Percentiles rank a stretch among this genome's conserved stretches.
These are phyloP conservation scores for Malurus leucopterus DNA, from an alignment of 2,797 vertebrate species.

Conservation along the genomic window DNA sequence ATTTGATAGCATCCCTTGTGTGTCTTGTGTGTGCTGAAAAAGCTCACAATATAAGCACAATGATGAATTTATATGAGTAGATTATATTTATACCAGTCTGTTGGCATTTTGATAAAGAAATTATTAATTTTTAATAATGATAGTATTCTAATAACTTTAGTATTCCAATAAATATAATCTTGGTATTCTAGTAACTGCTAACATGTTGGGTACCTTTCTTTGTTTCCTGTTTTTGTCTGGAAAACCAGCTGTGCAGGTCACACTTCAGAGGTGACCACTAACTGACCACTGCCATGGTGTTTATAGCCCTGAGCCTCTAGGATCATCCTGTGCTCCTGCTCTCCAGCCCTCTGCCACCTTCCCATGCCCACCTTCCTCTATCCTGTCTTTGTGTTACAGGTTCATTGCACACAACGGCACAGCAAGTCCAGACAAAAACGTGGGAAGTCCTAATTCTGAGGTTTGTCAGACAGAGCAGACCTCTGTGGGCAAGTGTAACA, in stretches of 20 bases:
- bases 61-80: not conserved
- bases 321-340: not conserved
- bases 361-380: not conserved
- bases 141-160: not conserved
- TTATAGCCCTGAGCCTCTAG: not conserved
- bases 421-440: not conserved
- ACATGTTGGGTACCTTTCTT: not conserved
- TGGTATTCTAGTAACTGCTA: not conserved
- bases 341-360: not conserved
- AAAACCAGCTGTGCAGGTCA: not conserved
- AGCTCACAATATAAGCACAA: not conserved
- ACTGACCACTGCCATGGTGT: not conserved
- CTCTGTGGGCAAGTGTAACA: not conserved
- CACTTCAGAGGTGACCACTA: not conserved
- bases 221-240: not conserved
- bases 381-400: not conserved
- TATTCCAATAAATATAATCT: not conserved
- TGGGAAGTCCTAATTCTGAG: not conserved
- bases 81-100: not conserved
- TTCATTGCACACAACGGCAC: not conserved
- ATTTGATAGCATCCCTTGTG: not conserved
- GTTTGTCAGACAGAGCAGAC: not conserved
- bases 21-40: not conserved
- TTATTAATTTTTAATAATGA: not conserved
- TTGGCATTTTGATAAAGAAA: not conserved